Evolutionary conservation across 2,113 vertebrate species (phyloP).

Genomic region (Vulpes vulpes): DNA sequence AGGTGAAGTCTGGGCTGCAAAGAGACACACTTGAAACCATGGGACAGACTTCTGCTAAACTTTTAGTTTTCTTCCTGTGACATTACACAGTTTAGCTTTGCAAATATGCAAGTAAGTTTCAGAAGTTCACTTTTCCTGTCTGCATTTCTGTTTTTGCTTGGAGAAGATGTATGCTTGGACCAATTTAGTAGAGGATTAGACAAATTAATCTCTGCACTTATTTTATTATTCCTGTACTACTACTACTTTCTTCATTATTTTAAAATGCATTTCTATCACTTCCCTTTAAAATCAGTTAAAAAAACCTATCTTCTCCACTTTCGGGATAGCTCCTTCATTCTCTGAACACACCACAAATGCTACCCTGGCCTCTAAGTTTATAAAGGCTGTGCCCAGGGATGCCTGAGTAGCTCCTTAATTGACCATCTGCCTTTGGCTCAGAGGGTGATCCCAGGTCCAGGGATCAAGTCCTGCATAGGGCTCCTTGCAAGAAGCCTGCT

Average conservation of each 20-base stretch:
- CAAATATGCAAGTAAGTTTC: neutral
- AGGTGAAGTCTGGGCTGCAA: neutral
- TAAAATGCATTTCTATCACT: neutral
- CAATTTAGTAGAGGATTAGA: neutral
- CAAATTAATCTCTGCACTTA: neutral
- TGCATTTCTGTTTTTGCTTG: neutral
- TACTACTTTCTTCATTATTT: neutral
- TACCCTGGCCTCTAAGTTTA: neutral
- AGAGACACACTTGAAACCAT: neutral
- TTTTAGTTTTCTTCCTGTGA: neutral
- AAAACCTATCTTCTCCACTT: neutral
- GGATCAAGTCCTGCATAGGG: too few relatives aligned
- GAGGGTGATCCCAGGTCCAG: too few relatives aligned
- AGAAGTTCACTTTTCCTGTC: neutral
- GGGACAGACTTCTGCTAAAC: neutral
- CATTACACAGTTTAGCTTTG: neutral
- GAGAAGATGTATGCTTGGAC: neutral
- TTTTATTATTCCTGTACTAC: neutral
- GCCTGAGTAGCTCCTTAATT: too few relatives aligned
- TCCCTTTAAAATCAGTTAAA: slow-evolving; percentile 36
- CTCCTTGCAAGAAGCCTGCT: too few relatives aligned
- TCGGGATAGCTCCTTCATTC: neutral
- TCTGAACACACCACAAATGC: neutral
- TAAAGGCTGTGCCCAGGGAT: too few relatives aligned
- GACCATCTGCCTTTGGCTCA: too few relatives aligned